Evolutionary conservation across 1,140 invertebrate genomes (phyloP).

Genomic region (Nomia melanderi): DNA sequence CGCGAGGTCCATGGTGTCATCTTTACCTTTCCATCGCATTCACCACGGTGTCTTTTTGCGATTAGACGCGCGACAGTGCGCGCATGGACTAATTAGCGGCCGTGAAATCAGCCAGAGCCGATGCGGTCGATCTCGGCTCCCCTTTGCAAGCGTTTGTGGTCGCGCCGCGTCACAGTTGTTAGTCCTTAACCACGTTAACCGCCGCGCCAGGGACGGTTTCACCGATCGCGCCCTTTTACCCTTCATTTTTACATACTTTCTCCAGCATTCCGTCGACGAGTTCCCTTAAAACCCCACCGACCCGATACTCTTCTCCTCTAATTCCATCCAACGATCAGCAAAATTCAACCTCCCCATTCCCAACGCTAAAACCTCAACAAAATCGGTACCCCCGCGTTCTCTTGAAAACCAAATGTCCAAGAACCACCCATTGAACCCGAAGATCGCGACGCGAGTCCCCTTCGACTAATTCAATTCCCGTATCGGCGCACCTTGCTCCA

Average conservation of each 20-base stretch:
- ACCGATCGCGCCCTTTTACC: neutral
- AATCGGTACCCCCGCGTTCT: no score
- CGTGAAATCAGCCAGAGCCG: slow-evolving; percentile 63
- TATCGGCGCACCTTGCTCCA: slow-evolving; percentile 45
- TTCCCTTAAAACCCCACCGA: no score
- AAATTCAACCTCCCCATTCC: no score
- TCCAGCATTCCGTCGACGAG: no score
- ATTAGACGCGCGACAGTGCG: slow-evolving; percentile 46
- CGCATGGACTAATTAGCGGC: slow-evolving; percentile 63
- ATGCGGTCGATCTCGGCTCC: slow-evolving; percentile 57
- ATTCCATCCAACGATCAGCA: no score
- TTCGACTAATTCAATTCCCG: slow-evolving; percentile 42
- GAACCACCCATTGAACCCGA: no score
- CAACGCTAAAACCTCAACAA: no score
- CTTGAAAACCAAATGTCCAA: no score
- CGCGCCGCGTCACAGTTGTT: slow-evolving; percentile 64
- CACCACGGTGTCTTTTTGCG: slow-evolving; percentile 42
- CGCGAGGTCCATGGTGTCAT: slow-evolving; percentile 9
- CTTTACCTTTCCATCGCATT: slow-evolving; percentile 33
- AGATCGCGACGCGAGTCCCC: no score
- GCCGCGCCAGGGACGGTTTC: slow-evolving; percentile 37
- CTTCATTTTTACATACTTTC: neutral
- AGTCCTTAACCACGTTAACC: slow-evolving; percentile 64
- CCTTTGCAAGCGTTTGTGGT: slow-evolving; percentile 52
- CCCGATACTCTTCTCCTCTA: no score